These are phyloP conservation scores for Tipula unca DNA, from an alignment of 2,888 invertebrate species.

Conservation along the genomic window DNA sequence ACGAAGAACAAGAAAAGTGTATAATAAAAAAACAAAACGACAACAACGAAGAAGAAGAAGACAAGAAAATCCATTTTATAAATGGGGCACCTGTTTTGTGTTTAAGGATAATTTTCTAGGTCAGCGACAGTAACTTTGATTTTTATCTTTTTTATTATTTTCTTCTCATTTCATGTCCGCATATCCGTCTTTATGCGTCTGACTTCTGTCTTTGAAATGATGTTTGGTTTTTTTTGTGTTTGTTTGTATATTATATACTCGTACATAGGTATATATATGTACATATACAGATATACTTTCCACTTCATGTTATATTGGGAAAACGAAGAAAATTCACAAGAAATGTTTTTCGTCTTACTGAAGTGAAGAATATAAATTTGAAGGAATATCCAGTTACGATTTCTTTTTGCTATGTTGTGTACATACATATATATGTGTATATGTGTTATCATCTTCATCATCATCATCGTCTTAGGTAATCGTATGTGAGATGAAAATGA, in stretches of 20 bases:
- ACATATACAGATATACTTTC: not conserved
- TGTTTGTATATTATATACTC: not conserved
- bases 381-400: not conserved
- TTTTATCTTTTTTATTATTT: conserved; percentile 20
- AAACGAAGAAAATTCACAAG: not conserved
- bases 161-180: conserved; percentile 17
- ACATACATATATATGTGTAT: not conserved
- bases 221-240: not conserved
- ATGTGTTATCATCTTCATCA: not conserved
- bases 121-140: conserved; percentile 23
- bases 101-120: conserved; percentile 23
- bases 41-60: not conserved
- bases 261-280: not conserved
- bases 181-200: conserved; percentile 20
- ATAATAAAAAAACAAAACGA: not conserved
- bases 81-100: conserved; percentile 21
- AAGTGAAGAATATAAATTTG: not conserved
- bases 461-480: not conserved
- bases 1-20: not conserved
- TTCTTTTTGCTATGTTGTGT: not conserved
- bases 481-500: not conserved
- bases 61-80: conserved; percentile 17
- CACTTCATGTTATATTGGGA: not conserved
- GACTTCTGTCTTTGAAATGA: not conserved
- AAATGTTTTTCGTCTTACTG: not conserved